Evolutionary conservation across 2,888 invertebrate species (phyloP).

Genomic region (Phrixothrix hirtus): DNA sequence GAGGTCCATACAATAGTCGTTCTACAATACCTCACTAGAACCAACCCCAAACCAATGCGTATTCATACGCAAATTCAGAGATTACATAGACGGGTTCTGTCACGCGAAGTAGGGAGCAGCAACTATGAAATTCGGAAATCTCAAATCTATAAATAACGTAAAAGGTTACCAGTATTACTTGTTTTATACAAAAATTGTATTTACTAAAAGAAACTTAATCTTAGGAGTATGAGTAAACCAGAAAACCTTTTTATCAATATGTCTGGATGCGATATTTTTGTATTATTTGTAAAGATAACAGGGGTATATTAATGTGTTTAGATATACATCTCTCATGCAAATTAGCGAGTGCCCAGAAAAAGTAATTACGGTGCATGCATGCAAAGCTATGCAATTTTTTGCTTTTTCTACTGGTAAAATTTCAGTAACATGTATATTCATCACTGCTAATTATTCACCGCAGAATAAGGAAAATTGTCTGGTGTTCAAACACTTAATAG

Average conservation of each 20-base stretch:
- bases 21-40: conserved; percentile 41
- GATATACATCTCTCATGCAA: conserved; percentile 30
- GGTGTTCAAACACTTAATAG: too few species aligned
- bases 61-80: conserved; percentile 56
- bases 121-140: conserved; percentile 15
- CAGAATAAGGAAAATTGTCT: conserved; percentile 16
- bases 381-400: conserved; percentile 29
- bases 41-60: conserved; percentile 38
- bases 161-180: too few species aligned
- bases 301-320: conserved; percentile 27
- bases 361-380: conserved; percentile 28
- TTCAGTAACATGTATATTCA: conserved; percentile 31
- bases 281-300: conserved; percentile 8
- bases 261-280: too few species aligned
- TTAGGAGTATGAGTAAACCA: too few species aligned
- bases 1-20: conserved; percentile 52
- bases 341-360: conserved; percentile 27
- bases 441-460: conserved; percentile 28
- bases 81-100: conserved; percentile 43
- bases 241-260: too few species aligned
- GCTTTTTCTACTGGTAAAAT: conserved; percentile 20
- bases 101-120: conserved; percentile 18
- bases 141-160: conserved; percentile 10
- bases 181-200: too few species aligned
- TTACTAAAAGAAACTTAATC: too few species aligned